phyloP scores from a whole-genome alignment of 2,113 vertebrate species.

The Spilogale gracilis region DNA sequence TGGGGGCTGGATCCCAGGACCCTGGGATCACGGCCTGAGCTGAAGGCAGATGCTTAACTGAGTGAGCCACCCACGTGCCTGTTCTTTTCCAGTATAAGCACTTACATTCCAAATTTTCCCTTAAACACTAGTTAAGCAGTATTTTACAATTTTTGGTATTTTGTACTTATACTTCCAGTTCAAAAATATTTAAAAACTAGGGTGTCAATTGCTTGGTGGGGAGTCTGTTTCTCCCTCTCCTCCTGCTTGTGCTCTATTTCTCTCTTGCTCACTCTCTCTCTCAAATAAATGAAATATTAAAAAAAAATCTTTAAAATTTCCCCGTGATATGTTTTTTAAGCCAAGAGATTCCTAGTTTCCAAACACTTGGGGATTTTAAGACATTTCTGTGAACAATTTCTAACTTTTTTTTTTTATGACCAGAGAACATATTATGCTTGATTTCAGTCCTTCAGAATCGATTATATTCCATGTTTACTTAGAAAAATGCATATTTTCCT shows the following conservation, averaged over 20 bases:
- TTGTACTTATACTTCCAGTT: slow-evolving; percentile 35
- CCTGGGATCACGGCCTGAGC: too few species aligned
- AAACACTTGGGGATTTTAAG: slow-evolving; percentile 2
- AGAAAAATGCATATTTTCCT: background rate
- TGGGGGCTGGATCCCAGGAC: too few species aligned
- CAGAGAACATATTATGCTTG: background rate
- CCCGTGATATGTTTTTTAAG: background rate
- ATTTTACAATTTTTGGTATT: background rate
- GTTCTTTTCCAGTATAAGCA: background rate
- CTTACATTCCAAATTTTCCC: background rate
- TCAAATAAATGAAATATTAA: too few species aligned
- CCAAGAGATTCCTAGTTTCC: background rate
- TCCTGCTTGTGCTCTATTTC: background rate
- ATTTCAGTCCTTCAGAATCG: background rate
- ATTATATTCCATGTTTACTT: background rate
- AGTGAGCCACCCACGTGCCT: background rate
- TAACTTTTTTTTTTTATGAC: slow-evolving; percentile 28
- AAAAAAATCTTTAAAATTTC: background rate
- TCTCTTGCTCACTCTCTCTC: background rate
- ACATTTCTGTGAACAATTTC: background rate
- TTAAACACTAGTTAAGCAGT: background rate
- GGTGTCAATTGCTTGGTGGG: background rate
- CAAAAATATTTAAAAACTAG: background rate
- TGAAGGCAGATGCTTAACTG: background rate
- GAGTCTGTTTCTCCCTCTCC: too few species aligned